These are phyloP conservation scores for Perodicticus potto DNA, from an alignment of 2,797 vertebrate species.

Conservation along the genomic window DNA sequence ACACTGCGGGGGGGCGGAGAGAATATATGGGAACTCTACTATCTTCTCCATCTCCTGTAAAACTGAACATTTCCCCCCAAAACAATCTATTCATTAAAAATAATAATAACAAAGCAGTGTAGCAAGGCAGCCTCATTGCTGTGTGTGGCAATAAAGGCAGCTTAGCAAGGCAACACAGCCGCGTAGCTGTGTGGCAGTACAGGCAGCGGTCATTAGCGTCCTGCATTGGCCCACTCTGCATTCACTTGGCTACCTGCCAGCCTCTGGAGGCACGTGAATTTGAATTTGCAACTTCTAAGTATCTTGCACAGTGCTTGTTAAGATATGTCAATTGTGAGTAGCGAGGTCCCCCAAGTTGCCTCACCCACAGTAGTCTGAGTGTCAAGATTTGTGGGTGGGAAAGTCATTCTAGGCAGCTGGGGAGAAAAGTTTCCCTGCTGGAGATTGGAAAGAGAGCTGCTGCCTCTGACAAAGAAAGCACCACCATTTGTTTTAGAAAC, in stretches of 20 bases:
- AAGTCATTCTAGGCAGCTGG: background rate
- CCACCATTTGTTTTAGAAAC: background rate
- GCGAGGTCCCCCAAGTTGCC: background rate
- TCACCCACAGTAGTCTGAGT: background rate
- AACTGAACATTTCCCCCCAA: background rate
- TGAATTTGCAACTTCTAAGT: no score
- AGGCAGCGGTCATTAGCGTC: background rate
- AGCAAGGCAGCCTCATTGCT: background rate
- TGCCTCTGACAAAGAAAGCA: background rate
- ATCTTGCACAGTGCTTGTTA: background rate
- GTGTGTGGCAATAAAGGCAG: background rate
- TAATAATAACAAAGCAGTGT: background rate
- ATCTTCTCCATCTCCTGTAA: background rate
- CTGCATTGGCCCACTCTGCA: fast-evolving
- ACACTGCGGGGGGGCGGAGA: background rate
- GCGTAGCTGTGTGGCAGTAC: fast-evolving
- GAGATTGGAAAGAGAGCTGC: no score
- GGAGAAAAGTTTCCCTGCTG: background rate
- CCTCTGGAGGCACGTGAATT: background rate
- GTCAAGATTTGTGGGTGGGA: background rate
- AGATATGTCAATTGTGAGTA: background rate
- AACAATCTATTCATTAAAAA: background rate
- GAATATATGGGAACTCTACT: no score
- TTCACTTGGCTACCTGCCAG: background rate
- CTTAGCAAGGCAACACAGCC: no score